These are phyloP conservation scores for Bursaphelenchus mucronatus DNA, from an alignment of 1,140 invertebrate genomes.

Conservation along the genomic window DNA sequence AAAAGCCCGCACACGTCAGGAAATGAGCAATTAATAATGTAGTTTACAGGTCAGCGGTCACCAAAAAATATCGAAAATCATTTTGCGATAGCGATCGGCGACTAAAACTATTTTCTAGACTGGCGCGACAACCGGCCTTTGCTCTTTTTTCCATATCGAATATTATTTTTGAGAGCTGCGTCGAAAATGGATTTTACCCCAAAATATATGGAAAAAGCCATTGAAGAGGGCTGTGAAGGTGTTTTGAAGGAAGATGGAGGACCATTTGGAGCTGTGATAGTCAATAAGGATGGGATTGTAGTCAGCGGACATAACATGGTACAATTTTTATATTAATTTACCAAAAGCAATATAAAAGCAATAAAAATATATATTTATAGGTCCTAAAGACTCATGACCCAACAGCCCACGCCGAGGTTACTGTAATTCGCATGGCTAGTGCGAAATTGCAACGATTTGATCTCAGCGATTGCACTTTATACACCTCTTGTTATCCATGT, in stretches of 20 bases:
- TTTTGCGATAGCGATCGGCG: too few relatives aligned
- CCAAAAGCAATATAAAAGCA: neutral
- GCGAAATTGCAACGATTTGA: slow-evolving; percentile 41
- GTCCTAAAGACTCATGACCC: slow-evolving; percentile 55
- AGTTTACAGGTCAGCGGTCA: too few relatives aligned
- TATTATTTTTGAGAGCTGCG: too few relatives aligned
- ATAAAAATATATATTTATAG: slow-evolving; percentile 29
- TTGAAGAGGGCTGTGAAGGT: slow-evolving; percentile 46
- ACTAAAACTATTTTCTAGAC: too few relatives aligned
- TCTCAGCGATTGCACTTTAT: slow-evolving; percentile 50
- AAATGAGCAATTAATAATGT: too few relatives aligned
- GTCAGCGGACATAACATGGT: slow-evolving; percentile 57
- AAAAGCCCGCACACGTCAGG: too few relatives aligned
- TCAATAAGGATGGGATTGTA: slow-evolving; percentile 47
- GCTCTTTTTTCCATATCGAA: too few relatives aligned
- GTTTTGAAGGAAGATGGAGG: slow-evolving; percentile 48
- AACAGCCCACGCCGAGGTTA: slow-evolving; percentile 57
- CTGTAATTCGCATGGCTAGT: slow-evolving; percentile 57
- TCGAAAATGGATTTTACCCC: too few relatives aligned
- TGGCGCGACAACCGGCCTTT: too few relatives aligned
- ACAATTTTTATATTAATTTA: slow-evolving; percentile 8
- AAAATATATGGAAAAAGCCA: slow-evolving; percentile 47
- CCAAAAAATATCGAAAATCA: too few relatives aligned
- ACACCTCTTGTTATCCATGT: slow-evolving; percentile 60
- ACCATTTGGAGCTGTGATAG: slow-evolving; percentile 49